Evolutionary conservation across 53 echinoderm and acorn worm species (phyloP).

Genomic region (Luidia sarsii): DNA sequence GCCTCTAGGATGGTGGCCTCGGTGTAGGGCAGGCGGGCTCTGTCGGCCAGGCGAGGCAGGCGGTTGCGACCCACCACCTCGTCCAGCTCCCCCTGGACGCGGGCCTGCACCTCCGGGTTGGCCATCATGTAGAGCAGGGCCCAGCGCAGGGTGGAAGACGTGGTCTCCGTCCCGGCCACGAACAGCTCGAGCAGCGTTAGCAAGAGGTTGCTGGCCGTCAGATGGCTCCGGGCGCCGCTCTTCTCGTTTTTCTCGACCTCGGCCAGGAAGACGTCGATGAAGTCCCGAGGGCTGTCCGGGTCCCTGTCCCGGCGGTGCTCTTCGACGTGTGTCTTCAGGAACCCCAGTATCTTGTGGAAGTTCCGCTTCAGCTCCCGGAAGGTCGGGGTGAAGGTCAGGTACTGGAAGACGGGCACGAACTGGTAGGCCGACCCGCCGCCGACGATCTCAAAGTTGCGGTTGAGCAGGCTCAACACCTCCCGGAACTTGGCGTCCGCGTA

Average conservation of each 20-base stretch:
- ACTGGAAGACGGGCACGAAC: conserved; percentile 17
- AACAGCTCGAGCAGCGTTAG: conserved; percentile 20
- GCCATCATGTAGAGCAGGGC: conserved; percentile 35
- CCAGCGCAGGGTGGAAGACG: conserved; percentile 47
- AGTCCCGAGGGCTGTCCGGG: conserved; percentile 27
- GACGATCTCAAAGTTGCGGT: conserved; percentile 8
- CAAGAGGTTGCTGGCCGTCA: conserved; percentile 14
- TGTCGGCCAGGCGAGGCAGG: conserved; percentile 32
- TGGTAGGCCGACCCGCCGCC: background rate
- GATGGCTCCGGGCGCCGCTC: background rate
- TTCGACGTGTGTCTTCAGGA: background rate
- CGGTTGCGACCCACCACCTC: conserved; percentile 39
- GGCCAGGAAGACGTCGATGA: conserved; percentile 40
- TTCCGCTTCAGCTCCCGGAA: background rate
- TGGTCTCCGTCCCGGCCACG: conserved; percentile 51
- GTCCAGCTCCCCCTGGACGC: conserved; percentile 39
- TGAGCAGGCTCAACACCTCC: background rate
- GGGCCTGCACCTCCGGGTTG: conserved; percentile 35
- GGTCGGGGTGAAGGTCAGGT: conserved; percentile 8
- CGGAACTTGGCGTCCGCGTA: conserved; percentile 31
- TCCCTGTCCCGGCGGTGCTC: conserved; percentile 29
- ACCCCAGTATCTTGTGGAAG: background rate
- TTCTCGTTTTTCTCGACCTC: conserved; percentile 21
- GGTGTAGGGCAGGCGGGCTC: conserved; percentile 31
- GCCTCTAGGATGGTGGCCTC: conserved; percentile 46